Base-by-base conservation (phyloP, 1,140 invertebrate species). In the Drosophila funebris region DNA sequence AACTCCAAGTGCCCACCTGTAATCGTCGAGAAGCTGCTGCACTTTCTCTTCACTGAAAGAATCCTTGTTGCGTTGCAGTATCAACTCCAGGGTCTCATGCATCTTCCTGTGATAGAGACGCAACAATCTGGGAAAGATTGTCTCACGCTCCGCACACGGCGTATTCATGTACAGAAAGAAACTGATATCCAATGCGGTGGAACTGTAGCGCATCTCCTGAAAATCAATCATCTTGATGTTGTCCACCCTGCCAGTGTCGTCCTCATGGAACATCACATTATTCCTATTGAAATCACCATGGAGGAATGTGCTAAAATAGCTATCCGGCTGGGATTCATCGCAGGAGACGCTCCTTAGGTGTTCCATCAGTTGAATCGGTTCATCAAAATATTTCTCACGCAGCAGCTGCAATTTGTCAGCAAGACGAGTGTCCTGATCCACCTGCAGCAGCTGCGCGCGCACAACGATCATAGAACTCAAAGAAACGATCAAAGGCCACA, bases 251-350 rank as follows among this genome's bases (percentile, higher is more conserved):
- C 64, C 88, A 14, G 0, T 50, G 6, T 7, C 48, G 7, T 44
- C 60, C 18, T 83, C 72, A 36, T 71, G 83, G 41, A 91, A 91
- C 1, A 91, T 58, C 2, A 91, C 89, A 73, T 91, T 91, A 66
- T 91, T 91, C 3, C 90, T 87, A 68, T 91, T 91, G 48, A 71
- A 91, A 44, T 91, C 90, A 16, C 90, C 90, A 52, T 91, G 90
- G 11, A 89, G 56, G n/a, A 91, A 76, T 1, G 81, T 90, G 11
- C 71, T 72, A 36, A 91, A 91, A 4, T 63, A 4, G 4, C 50
- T 63, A 22, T 91, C 89, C 11, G 62, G 36, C 14, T 78, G 0
- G 41, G 57, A 27, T n/a, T n/a, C n/a, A n/a, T 64, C 62, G 7
- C 36, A 60, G 1, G 78, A 41, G 0, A 16, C 14, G 11, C 52